Evolutionary conservation across 2,797 vertebrate species (phyloP).

Genomic region (Heliangelus exortis): DNA sequence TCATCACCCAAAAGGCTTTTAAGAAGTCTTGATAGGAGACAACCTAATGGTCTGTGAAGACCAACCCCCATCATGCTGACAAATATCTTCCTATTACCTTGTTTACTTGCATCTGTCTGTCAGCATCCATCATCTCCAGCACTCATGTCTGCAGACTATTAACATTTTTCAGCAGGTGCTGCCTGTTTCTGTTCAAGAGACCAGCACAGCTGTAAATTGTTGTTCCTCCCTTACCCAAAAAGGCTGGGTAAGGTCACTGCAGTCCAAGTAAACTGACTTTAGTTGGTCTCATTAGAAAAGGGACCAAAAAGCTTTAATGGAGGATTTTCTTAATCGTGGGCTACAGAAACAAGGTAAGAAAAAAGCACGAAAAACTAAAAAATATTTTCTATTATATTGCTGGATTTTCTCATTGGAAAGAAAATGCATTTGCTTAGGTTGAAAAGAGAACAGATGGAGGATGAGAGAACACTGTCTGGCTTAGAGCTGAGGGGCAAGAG

Average conservation of each 20-base stretch:
- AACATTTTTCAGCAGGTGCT: not conserved
- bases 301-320: not conserved
- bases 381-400: not conserved
- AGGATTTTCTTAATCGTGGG: not conserved
- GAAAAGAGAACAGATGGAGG: not conserved
- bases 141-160: not conserved
- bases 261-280: not conserved
- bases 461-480: rapidly evolving
- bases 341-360: not conserved
- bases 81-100: not conserved
- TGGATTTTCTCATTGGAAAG: not conserved
- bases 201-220: not conserved
- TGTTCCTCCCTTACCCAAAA: not conserved
- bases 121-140: not conserved
- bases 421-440: not conserved
- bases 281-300: not conserved
- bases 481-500: not conserved
- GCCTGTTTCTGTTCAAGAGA: not conserved
- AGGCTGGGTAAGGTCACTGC: not conserved
- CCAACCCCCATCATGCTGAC: not conserved
- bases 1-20: not conserved
- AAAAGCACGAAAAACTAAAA: not conserved
- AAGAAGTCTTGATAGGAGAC: not conserved
- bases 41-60: not conserved
- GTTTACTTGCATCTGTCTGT: not conserved